These are phyloP conservation scores for Acanthiza pusilla DNA, from an alignment of 2,797 vertebrate genomes.

Conservation along the genomic window DNA sequence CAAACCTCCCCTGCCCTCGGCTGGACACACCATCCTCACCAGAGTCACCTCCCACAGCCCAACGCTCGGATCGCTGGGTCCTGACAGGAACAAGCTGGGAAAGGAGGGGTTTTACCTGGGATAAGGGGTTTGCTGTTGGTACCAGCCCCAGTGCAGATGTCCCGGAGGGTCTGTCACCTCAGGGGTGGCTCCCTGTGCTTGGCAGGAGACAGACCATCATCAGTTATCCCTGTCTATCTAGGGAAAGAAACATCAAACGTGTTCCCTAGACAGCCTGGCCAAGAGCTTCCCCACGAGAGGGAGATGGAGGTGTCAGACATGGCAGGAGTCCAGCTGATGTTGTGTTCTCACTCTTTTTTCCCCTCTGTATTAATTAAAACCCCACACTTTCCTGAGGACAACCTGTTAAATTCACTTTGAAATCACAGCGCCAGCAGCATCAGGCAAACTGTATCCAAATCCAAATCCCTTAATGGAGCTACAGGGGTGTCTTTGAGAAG, in stretches of 20 bases:
- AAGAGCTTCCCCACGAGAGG: neutral
- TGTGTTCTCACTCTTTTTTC: neutral
- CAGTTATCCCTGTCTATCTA: neutral
- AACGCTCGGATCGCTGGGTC: rapidly evolving
- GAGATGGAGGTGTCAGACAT: neutral
- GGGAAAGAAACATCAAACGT: neutral
- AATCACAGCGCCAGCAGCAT: neutral
- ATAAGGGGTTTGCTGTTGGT: neutral
- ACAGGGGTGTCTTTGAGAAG: neutral
- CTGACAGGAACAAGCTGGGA: neutral
- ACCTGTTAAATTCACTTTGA: neutral
- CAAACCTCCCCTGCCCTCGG: neutral
- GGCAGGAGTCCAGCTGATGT: neutral
- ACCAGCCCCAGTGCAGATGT: neutral
- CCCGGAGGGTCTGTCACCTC: neutral
- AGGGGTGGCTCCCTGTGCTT: neutral
- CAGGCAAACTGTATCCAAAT: neutral
- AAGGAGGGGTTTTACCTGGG: neutral
- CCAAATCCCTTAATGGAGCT: neutral
- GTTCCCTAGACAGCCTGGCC: neutral
- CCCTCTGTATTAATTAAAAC: neutral
- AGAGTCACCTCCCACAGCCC: neutral
- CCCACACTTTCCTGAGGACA: neutral
- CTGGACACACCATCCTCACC: rapidly evolving
- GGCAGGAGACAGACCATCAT: neutral